Percentiles rank a stretch among this genome's conserved stretches.
phyloP scores from a whole-genome alignment of 1,140 invertebrate species.

The Megalopta genalis region DNA sequence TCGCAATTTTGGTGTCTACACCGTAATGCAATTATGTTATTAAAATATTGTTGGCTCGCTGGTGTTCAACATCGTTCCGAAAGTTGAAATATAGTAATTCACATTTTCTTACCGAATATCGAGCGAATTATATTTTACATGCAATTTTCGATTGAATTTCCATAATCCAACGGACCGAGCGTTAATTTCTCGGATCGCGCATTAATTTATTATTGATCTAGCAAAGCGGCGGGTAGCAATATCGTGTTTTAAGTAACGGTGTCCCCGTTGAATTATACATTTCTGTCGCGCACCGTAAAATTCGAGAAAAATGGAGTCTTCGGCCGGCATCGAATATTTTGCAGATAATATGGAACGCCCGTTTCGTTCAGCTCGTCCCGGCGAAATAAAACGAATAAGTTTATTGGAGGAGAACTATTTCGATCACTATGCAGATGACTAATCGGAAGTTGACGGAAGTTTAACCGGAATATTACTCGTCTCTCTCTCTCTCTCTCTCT shows the following conservation, averaged over 20 bases:
- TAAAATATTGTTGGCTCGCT: no score
- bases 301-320: background rate
- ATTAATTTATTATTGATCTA: no score
- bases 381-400: background rate
- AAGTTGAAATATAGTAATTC: no score
- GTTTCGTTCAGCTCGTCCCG: background rate
- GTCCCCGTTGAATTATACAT: background rate
- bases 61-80: no score
- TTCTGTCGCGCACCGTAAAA: background rate
- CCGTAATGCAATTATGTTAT: no score
- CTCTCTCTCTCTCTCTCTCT: background rate
- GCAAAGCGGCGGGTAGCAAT: no score
- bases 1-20: no score
- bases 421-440: conserved; percentile 14
- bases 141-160: no score
- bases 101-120: no score
- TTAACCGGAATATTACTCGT: conserved; percentile 13
- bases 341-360: background rate
- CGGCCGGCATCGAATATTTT: background rate
- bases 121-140: no score
- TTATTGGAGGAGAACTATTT: conserved; percentile 4
- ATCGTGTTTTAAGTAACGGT: background rate
- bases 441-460: conserved; percentile 29
- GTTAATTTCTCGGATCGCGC: no score
- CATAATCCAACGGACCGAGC: no score